Conservation (phyloP, 2,797 vertebrate genomes). For the Myotis pilosus region DNA sequence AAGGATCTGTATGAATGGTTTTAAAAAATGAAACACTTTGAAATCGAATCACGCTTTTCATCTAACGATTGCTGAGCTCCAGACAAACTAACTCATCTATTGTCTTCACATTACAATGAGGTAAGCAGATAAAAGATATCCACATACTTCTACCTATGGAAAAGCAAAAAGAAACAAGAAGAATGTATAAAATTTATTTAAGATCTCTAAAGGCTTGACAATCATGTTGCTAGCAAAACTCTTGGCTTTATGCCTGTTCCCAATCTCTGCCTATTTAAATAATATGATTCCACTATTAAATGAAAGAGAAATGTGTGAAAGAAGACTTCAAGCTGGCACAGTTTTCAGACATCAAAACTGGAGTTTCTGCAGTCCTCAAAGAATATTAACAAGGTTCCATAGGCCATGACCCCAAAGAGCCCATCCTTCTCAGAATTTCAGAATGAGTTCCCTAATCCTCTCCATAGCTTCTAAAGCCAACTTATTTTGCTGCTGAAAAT, state of each 20-base stretch:
- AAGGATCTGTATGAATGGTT: neutral
- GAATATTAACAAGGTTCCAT: neutral
- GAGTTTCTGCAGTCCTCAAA: neutral
- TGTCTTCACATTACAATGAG: neutral
- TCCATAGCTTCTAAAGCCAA: neutral
- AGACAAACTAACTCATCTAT: neutral
- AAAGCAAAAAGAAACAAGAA: neutral
- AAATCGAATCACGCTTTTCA: neutral
- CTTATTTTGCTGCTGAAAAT: constrained; percentile 17
- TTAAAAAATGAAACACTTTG: constrained; percentile 3
- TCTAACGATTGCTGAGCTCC: neutral
- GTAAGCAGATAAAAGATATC: neutral
- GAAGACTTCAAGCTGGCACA: neutral
- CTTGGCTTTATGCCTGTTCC: neutral
- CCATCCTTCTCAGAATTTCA: neutral
- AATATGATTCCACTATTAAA: neutral
- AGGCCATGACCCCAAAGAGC: neutral
- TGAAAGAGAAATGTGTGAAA: neutral
- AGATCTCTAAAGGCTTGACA: neutral
- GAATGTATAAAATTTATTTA: neutral
- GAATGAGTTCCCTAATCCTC: neutral
- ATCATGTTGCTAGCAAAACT: neutral
- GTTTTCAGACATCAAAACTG: neutral
- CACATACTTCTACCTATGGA: neutral
- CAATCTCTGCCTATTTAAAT: neutral